Evolutionary conservation across 2,797 vertebrate genomes (phyloP).

Genomic region (Sebastes trivittatus): DNA sequence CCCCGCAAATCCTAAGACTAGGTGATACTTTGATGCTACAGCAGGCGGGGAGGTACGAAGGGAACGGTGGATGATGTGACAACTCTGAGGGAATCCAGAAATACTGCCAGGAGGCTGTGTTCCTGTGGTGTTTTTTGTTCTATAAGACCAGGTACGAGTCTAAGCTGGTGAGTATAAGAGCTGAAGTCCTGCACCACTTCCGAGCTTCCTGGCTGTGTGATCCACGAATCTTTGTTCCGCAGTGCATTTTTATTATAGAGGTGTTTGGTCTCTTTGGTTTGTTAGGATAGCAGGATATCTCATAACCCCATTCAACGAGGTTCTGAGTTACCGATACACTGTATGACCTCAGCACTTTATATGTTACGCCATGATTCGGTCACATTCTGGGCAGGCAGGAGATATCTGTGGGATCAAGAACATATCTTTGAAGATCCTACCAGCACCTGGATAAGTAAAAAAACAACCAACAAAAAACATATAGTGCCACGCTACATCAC

Average conservation of each 20-base stretch:
- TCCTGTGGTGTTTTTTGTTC: constrained; percentile 9
- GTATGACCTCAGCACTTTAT: not conserved
- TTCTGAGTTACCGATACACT: not conserved
- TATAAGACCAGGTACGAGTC: not conserved
- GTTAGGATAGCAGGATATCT: not conserved
- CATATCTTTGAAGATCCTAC: constrained; percentile 1
- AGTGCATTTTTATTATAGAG: not conserved
- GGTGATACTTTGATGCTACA: constrained; percentile 47
- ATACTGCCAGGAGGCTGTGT: not conserved
- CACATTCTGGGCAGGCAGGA: not conserved
- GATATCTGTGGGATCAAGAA: not conserved
- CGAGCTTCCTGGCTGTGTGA: not conserved
- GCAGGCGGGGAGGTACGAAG: constrained; percentile 11
- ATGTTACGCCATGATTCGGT: no score
- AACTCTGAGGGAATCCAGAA: constrained; percentile 27
- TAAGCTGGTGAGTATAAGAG: not conserved
- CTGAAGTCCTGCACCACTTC: not conserved
- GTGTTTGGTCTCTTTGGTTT: not conserved
- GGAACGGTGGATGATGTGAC: constrained; percentile 24
- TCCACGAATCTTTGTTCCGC: not conserved
- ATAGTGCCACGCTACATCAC: no score
- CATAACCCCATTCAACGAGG: not conserved
- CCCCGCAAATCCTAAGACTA: constrained; percentile 37
- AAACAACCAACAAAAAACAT: no score
- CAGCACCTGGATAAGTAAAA: not conserved